A percentile compares a stretch with the other conserved stretches of the same genome.
Conservation (phyloP, 2,797 vertebrate species). For the Muscicapa comitata region DNA sequence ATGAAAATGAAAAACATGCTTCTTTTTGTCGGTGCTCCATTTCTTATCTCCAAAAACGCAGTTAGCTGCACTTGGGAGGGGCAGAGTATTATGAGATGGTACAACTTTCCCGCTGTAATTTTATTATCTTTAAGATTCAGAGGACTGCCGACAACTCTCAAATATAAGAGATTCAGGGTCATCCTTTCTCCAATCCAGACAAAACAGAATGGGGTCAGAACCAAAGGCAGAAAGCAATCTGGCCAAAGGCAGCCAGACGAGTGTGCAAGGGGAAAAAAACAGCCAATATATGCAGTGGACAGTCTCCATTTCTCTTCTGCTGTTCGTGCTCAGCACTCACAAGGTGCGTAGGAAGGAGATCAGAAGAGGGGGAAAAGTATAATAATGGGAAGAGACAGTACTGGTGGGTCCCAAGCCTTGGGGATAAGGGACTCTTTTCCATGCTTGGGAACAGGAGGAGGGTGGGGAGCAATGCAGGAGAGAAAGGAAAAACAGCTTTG, state of each 20-base stretch:
- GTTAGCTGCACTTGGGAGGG: neutral
- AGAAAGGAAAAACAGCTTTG: neutral
- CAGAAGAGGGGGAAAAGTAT: neutral
- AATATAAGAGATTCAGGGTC: neutral
- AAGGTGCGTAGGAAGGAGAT: neutral
- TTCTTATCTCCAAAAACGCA: neutral
- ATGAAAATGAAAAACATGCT: conserved; percentile 29
- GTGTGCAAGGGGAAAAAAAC: neutral
- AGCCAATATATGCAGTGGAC: neutral
- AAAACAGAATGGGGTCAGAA: neutral
- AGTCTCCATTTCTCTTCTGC: neutral
- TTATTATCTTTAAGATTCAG: neutral
- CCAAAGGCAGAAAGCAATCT: neutral
- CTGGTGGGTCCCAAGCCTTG: neutral
- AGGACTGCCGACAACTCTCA: neutral
- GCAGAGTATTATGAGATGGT: neutral
- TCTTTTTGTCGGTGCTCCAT: neutral
- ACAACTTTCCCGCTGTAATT: neutral
- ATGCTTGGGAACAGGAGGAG: neutral
- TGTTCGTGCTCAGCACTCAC: neutral
- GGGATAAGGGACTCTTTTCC: neutral
- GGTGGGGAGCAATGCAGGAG: neutral
- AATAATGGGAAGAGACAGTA: neutral
- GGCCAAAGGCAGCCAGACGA: neutral
- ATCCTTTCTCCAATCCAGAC: neutral